A percentile compares a stretch with the other conserved stretches of the same genome.
These are phyloP conservation scores for Harpegnathos saltator DNA, from an alignment of 1,140 invertebrate genomes.

Conservation along the genomic window DNA sequence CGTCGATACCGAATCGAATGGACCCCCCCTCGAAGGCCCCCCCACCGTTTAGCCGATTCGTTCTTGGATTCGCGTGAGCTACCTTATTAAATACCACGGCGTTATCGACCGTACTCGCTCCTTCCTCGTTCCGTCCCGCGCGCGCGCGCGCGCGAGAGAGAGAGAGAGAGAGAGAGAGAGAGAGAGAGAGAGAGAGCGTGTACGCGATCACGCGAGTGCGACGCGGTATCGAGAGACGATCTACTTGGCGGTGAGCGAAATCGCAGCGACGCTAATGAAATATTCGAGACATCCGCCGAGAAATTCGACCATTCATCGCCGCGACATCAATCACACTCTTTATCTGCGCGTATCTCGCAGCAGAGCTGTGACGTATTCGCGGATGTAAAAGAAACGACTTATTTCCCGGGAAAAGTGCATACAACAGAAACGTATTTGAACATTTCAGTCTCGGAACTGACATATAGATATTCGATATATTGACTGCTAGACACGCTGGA, in stretches of 20 bases:
- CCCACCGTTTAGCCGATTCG: slow-evolving; percentile 49
- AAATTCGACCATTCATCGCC: slow-evolving; percentile 1
- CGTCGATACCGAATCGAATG: slow-evolving; percentile 66
- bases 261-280: neutral
- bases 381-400: neutral
- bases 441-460: too few relatives aligned
- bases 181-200: too few relatives aligned
- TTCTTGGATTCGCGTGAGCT: slow-evolving; percentile 49
- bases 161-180: too few relatives aligned
- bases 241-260: neutral
- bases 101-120: slow-evolving; percentile 30
- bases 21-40: slow-evolving; percentile 43
- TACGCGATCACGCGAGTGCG: neutral
- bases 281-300: neutral
- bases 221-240: neutral
- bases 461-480: too few relatives aligned
- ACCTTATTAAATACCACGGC: slow-evolving; percentile 60
- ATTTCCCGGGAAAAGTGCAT: too few relatives aligned
- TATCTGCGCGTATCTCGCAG: neutral
- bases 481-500: too few relatives aligned
- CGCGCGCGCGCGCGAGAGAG: too few relatives aligned
- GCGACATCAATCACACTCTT: slow-evolving; percentile 3
- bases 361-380: neutral
- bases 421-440: too few relatives aligned
- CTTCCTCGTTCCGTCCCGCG: neutral